Percentiles rank a stretch among this genome's conserved stretches.
Conservation (phyloP, 2,888 invertebrate genomes). For the Plagodis dolabraria region DNA sequence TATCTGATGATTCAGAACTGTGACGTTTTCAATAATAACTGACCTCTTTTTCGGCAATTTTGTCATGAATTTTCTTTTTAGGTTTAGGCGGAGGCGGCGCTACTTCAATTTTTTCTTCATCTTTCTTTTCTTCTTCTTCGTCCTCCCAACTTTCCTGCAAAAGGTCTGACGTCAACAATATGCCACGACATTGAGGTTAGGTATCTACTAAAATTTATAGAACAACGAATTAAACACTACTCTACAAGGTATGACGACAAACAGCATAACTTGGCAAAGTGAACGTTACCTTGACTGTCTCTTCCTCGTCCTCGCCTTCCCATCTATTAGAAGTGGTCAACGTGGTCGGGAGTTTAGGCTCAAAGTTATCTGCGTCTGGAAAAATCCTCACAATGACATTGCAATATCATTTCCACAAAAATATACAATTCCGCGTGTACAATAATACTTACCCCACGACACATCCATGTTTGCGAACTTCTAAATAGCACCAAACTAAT, state of each 20-base stretch:
- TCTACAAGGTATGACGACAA: slow-evolving; percentile 29
- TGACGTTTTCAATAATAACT: slow-evolving; percentile 28
- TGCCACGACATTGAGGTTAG: slow-evolving; percentile 72
- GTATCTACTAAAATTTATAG: slow-evolving; percentile 37
- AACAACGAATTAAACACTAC: slow-evolving; percentile 31
- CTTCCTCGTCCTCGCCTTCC: slow-evolving; percentile 96
- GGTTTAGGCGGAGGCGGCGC: slow-evolving; percentile 87
- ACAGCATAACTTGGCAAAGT: slow-evolving; percentile 63
- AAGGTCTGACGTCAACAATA: slow-evolving; percentile 69
- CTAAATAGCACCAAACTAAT: slow-evolving; percentile 72
- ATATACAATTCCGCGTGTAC: slow-evolving; percentile 44
- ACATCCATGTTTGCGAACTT: slow-evolving; percentile 86
- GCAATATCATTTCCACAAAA: slow-evolving; percentile 38
- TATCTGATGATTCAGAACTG: too few relatives aligned
- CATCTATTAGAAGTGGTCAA: slow-evolving; percentile 88
- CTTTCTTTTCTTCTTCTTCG: slow-evolving; percentile 93
- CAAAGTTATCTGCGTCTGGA: slow-evolving; percentile 90
- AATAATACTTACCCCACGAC: slow-evolving; percentile 87
- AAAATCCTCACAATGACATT: slow-evolving; percentile 64
- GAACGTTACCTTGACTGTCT: slow-evolving; percentile 90
- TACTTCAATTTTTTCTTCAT: slow-evolving; percentile 87
- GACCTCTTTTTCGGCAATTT: slow-evolving; percentile 95
- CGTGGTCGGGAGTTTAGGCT: slow-evolving; percentile 86
- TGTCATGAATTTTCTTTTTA: slow-evolving; percentile 90
- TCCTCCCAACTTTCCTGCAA: slow-evolving; percentile 97